These are phyloP conservation scores for Ceyx cyanopectus DNA, from an alignment of 2,113 vertebrate species.

Conservation along the genomic window DNA sequence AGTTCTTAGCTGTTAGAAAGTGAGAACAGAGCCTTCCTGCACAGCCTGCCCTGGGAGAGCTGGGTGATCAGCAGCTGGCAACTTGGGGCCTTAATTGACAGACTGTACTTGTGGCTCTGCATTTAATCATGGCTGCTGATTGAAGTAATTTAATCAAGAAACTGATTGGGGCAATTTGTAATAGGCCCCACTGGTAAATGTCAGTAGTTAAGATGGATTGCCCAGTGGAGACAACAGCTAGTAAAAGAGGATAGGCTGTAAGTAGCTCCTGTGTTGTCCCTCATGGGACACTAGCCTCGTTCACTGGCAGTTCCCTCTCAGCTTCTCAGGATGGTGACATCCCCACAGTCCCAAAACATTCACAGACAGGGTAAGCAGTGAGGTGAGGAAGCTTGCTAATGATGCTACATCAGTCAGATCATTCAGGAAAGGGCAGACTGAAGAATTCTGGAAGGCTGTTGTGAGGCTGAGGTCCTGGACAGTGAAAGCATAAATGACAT, in stretches of 20 bases:
- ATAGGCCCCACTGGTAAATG: neutral
- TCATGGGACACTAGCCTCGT: neutral
- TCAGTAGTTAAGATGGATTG: conserved; percentile 12
- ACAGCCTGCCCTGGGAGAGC: neutral
- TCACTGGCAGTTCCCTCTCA: neutral
- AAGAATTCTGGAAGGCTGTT: neutral
- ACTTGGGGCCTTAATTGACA: neutral
- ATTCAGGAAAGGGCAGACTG: neutral
- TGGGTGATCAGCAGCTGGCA: neutral
- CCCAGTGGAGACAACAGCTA: neutral
- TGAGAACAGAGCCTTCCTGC: neutral
- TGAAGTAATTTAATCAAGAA: conserved; percentile 49
- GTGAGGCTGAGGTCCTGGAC: neutral
- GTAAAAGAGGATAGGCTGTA: neutral
- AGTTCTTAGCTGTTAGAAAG: neutral
- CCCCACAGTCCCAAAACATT: neutral
- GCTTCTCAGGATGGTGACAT: neutral
- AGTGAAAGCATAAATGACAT: neutral
- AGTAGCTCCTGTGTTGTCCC: neutral
- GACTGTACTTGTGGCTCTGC: neutral
- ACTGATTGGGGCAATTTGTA: conserved; percentile 19
- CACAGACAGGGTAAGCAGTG: neutral
- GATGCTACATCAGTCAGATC: neutral
- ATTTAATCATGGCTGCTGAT: neutral
- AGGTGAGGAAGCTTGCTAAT: neutral